phyloP scores from a whole-genome alignment of 2,797 vertebrate species.

The Chelon auratus region DNA sequence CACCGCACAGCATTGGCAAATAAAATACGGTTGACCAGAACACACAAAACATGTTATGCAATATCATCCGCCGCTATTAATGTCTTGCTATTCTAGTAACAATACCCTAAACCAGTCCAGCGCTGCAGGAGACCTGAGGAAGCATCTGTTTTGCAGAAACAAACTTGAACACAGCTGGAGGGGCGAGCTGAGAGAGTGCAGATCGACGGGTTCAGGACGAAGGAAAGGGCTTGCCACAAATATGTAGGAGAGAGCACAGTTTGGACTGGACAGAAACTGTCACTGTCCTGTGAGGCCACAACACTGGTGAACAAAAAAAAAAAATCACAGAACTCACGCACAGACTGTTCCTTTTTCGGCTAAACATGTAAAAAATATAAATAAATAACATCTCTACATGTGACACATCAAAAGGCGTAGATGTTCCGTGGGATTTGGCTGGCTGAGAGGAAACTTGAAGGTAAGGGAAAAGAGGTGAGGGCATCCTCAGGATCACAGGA shows the following conservation, averaged over 20 bases:
- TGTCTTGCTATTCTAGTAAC: slow-evolving; percentile 34
- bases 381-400: slow-evolving; percentile 23
- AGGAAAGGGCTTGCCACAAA: slow-evolving; percentile 53
- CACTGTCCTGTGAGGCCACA: slow-evolving; percentile 36
- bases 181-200: slow-evolving; percentile 42
- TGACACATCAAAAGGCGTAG: slow-evolving; percentile 37
- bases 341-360: slow-evolving; percentile 44
- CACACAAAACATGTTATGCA: neutral
- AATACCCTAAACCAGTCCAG: slow-evolving; percentile 17
- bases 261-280: slow-evolving; percentile 49
- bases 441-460: slow-evolving; percentile 43
- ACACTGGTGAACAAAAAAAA: neutral
- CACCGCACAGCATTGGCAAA: neutral
- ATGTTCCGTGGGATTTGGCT: slow-evolving; percentile 30
- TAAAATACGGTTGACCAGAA: neutral
- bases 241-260: slow-evolving; percentile 47
- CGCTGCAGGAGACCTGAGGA: slow-evolving; percentile 46
- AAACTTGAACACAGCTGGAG: slow-evolving; percentile 27
- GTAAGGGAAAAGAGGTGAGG: slow-evolving; percentile 45
- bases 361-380: slow-evolving; percentile 34
- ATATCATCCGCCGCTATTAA: slow-evolving; percentile 20
- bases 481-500: slow-evolving; percentile 49
- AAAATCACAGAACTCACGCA: slow-evolving; percentile 30
- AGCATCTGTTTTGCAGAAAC: slow-evolving; percentile 56
- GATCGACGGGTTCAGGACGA: slow-evolving; percentile 29